Evolutionary conservation across 2,797 vertebrate species (phyloP).

Genomic region (Mallotus villosus): DNA sequence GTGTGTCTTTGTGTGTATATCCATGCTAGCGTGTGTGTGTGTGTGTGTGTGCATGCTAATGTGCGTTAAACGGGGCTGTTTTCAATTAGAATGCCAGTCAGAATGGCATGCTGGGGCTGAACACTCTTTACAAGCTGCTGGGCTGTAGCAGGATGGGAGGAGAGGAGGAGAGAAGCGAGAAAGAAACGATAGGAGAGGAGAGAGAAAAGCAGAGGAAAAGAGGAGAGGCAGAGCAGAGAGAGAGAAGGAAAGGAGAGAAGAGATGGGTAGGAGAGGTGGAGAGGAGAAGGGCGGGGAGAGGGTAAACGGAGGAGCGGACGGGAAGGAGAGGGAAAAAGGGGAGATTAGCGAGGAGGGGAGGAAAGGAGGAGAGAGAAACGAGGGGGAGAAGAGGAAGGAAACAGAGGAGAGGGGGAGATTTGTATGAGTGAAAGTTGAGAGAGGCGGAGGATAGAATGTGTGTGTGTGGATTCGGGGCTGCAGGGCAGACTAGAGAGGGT

Average conservation of each 20-base stretch:
- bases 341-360: neutral
- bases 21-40: conserved; percentile 3
- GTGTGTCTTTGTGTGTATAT: conserved; percentile 1
- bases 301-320: neutral
- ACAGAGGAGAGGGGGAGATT: neutral
- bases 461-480: neutral
- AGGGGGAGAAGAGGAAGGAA: neutral
- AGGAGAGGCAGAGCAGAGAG: neutral
- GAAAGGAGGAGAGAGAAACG: neutral
- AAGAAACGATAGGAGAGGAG: neutral
- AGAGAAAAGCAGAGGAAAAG: neutral
- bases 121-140: conserved; percentile 66
- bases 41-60: conserved; percentile 21
- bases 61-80: conserved; percentile 68
- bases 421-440: neutral
- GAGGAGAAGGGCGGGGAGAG: neutral
- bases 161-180: neutral
- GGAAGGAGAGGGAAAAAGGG: neutral
- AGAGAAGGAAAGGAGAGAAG: neutral
- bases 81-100: conserved; percentile 79
- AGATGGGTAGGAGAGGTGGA: neutral
- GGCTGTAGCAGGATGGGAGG: neutral
- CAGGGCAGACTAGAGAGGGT: neutral
- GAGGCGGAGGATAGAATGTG: neutral
- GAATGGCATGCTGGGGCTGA: conserved; percentile 61